Evolutionary conservation across 2,113 vertebrate genomes (phyloP).

Genomic region (Eublepharis macularius): DNA sequence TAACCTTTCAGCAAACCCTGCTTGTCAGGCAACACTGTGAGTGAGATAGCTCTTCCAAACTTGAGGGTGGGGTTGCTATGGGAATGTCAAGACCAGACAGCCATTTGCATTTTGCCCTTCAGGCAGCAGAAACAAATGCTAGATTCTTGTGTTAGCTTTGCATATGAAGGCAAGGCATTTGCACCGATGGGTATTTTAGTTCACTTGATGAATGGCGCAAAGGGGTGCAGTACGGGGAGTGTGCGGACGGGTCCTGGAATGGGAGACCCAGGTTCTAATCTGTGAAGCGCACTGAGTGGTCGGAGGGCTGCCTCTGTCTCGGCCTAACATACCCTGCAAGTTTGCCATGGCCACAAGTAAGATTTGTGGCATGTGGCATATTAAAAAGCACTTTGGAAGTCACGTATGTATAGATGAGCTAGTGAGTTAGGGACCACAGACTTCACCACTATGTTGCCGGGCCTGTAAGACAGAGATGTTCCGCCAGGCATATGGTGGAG

Average conservation of each 20-base stretch:
- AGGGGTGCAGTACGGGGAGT: neutral
- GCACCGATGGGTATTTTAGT: neutral
- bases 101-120: neutral
- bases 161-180: neutral
- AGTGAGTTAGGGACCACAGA: no score
- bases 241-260: no score
- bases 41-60: neutral
- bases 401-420: neutral
- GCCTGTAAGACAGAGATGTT: no score
- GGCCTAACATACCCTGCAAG: neutral
- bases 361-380: neutral
- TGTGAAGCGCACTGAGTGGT: neutral
- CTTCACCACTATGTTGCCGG: no score
- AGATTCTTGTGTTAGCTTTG: no score
- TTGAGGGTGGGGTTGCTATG: slow-evolving; percentile 51
- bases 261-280: neutral
- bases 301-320: neutral
- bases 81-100: slow-evolving; percentile 62
- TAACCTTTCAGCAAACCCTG: neutral
- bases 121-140: fast-evolving
- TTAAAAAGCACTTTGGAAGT: neutral
- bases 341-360: neutral
- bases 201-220: neutral
- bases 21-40: neutral
- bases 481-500: no score